A percentile compares a stretch with the other conserved stretches of the same genome.
These are phyloP conservation scores for Hyperoplus lanceolatus DNA, from an alignment of 2,797 vertebrate species.

Conservation along the genomic window DNA sequence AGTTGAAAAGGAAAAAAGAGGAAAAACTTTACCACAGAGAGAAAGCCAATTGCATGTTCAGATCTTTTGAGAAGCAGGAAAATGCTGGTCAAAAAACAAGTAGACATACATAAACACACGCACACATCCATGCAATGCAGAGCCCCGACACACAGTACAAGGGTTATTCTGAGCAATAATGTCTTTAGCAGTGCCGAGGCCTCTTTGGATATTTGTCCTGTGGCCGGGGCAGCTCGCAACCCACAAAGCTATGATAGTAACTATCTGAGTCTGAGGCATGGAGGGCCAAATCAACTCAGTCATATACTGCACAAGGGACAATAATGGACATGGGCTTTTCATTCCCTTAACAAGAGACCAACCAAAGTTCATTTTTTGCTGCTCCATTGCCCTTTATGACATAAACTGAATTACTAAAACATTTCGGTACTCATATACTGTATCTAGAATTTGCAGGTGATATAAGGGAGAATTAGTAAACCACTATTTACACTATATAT, in stretches of 20 bases:
- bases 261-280: conserved; percentile 35
- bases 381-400: not conserved
- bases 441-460: not conserved
- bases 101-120: conserved; percentile 39
- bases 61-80: conserved; percentile 54
- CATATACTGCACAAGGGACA: conserved; percentile 35
- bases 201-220: conserved; percentile 53
- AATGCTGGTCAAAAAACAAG: conserved; percentile 77
- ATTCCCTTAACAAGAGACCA: conserved; percentile 28
- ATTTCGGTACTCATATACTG: not conserved
- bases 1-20: conserved; percentile 49
- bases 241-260: conserved; percentile 56
- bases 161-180: conserved; percentile 82
- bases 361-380: conserved; percentile 6
- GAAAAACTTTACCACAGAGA: conserved; percentile 68
- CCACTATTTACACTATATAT: no score
- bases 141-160: conserved; percentile 32
- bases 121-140: conserved; percentile 33
- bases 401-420: not conserved
- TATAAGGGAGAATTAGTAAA: not conserved
- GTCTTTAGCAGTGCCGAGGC: conserved; percentile 75
- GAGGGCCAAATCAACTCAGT: conserved; percentile 47
- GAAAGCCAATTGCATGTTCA: conserved; percentile 71
- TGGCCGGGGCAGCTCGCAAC: conserved; percentile 50
- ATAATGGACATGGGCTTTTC: conserved; percentile 41